Base-by-base conservation (phyloP, 2,113 vertebrate genomes). In the Noctilio leporinus region DNA sequence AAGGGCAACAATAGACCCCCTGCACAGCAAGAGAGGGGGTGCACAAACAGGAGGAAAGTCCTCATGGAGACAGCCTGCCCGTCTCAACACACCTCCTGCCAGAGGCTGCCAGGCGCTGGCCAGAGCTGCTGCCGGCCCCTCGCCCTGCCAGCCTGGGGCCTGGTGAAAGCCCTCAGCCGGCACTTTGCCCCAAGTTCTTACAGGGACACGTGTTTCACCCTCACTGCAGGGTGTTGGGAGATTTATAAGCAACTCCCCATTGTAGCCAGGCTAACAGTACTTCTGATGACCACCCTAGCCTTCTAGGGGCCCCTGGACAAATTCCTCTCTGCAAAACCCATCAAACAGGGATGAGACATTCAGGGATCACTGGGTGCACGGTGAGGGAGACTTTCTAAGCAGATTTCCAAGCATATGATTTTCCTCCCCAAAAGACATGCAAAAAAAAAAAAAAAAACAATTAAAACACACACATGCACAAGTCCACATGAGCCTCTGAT, bases 371-470 rank as follows among this genome's bases (percentile, higher is more conserved):
- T 8, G 35, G 19, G 7, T 62, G 0, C 70, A 70, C 17, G 22
- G 16, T 12, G 4, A 28, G 49, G 51, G 22, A 59, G 26, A 20
- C 7, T 69, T 20, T 70, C 20, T 26, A 62, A 45, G 49, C 12
- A 19, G 43, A 72, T 53, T 87, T 24, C 55, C 28, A 17, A 40
- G 40, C 26, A 40, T 28, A 26, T 78, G 19, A 85, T 62, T 78
- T 65, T 45, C 28, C 78, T 76, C 62, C 51, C 65, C 72, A 62
- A 45, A 14, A 20, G 10, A 87, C 72, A 77, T 10, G 12, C 24
- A 80, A 57, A 84, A 78, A 84, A 89, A 89, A 84, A 90, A 93
- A 80, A 57, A 84, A 78, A 84, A 89, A 89, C 87, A 90, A 93
- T 93, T 93, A 91, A 72, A 96, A 95, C 59, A 20, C 51, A 85